Evolutionary conservation across 2,888 invertebrate genomes (phyloP).

Genomic region (Ametastegia equiseti): DNA sequence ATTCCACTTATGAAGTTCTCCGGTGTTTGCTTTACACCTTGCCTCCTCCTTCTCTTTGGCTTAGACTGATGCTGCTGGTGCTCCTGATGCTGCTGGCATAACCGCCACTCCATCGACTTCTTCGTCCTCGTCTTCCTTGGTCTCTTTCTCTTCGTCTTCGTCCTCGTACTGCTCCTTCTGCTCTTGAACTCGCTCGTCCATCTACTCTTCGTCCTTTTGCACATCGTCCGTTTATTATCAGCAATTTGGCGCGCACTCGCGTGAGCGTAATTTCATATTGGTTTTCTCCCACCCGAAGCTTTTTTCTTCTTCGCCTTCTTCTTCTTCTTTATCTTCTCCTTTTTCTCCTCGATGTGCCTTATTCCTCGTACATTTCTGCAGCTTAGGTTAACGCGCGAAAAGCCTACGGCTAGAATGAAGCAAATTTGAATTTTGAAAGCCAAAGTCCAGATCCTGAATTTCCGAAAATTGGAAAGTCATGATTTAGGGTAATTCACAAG

Average conservation of each 20-base stretch:
- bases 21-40: slow-evolving; percentile 49
- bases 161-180: slow-evolving; percentile 47
- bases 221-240: slow-evolving; percentile 73
- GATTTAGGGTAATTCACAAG: background rate
- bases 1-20: slow-evolving; percentile 42
- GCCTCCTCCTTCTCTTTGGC: background rate
- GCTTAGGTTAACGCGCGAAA: background rate
- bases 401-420: background rate
- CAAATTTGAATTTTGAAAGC: background rate
- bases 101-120: slow-evolving; percentile 36
- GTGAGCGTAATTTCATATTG: slow-evolving; percentile 73
- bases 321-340: slow-evolving; percentile 32
- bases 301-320: slow-evolving; percentile 45
- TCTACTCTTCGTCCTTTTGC: slow-evolving; percentile 59
- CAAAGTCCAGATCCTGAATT: background rate
- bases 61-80: background rate
- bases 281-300: slow-evolving; percentile 65
- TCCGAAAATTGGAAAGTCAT: background rate
- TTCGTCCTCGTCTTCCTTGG: slow-evolving; percentile 52
- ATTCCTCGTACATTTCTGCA: slow-evolving; percentile 47
- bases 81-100: slow-evolving; percentile 9
- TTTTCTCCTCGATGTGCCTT: slow-evolving; percentile 21
- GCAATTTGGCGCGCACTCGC: slow-evolving; percentile 72
- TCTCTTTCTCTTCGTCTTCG: slow-evolving; percentile 52
- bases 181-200: slow-evolving; percentile 48